Base-by-base conservation (phyloP, 2,797 vertebrate species). In the Rhinophrynus dorsalis region DNA sequence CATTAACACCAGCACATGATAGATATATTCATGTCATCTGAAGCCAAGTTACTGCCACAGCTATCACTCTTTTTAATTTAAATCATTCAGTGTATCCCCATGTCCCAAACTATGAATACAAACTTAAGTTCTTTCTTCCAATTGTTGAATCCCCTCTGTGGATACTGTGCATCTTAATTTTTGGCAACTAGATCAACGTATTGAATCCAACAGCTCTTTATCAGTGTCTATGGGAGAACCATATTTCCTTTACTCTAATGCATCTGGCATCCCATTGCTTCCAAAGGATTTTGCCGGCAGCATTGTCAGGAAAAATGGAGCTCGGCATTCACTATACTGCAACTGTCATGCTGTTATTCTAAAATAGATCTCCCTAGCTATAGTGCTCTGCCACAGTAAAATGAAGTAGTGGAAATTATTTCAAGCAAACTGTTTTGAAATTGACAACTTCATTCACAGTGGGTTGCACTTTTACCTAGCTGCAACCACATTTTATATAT, bases 111-210 rank as follows among this genome's bases (percentile, higher is more conserved):
- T 35, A 67, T n/a, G 74, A 32, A 77, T 59, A 75, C 26, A 56
- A 56, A 35, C 66, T 45, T 20, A 17, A 63, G 47, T 77, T 78
- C 74, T 76, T 77, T 76, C 75, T 74, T 40, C 77, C 74, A 75
- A 60, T 60, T 50, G 52, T 68, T 30, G 54, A 74, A 74, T 75
- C 74, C 29, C 76, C 12, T 20, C 29, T 30, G 52, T 29, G 59
- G 35, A 74, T 63, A 70, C 13, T 78, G 71, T 73, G 73, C 59
- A 35, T 40, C 62, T 73, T 24, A 76, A 74, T 74, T 77, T 80
- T 77, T 35, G 32, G 71, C 38, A 65, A 27, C 17, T 59, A 1
- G 58, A 63, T 79, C 64, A 71, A 60, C 48, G 71, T 44, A 45
- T 55, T 6, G 18, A 57, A 44, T 76, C 30, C 59, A 67, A 69